Base-by-base conservation (phyloP, 2,888 invertebrate genomes). In the Imbricaverruca yamaguchii region DNA sequence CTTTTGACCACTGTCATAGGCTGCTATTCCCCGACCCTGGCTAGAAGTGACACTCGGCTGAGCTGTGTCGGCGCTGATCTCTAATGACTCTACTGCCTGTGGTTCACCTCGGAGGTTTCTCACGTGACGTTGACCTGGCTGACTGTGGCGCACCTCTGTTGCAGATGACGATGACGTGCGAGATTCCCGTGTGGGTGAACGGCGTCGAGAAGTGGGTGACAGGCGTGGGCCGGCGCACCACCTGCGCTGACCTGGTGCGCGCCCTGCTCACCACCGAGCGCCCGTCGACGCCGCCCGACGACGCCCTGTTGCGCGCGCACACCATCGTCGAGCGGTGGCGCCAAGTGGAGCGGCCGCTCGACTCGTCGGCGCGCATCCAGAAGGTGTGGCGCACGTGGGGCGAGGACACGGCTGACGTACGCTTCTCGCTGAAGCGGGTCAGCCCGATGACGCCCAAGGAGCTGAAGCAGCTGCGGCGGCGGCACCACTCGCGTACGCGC, bases 131-230 rank as follows among this genome's bases (percentile, higher is more conserved):
- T 39, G 39, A 39, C 39, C 39, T 4, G 39, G 39, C 39, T 39
- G 39, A 39, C 39, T 4, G 39, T 39, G 2, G 39, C 39, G 39
- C 39, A 39, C 39, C 39, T 69, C 53, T 9, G 69, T 69, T 69
- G 11, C 74, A 74, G 74, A 74, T 74, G 74, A 74, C 74, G 53
- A 74, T 74, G 74, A 74, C 74, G 3, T 74, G 18, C 21, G 92
- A 92, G 86, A 90, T 93, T 69, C 92, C 92, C 13, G 92, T 94
- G 84, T 90, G 93, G 90, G 91, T 94, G 55, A 89, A 91, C 82
- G 93, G 93, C 7, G 92, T 92, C 85, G 92, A 92, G 86, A 90
- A 93, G 85, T 94, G 93, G 93, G 92, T 94, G 82, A 91, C 93
- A 2, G 94, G 94, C 8, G 91, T 94, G 80, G 90, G 91, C 80